Base-by-base conservation (phyloP, 2,888 invertebrate species). In the Calliopum simillimum region DNA sequence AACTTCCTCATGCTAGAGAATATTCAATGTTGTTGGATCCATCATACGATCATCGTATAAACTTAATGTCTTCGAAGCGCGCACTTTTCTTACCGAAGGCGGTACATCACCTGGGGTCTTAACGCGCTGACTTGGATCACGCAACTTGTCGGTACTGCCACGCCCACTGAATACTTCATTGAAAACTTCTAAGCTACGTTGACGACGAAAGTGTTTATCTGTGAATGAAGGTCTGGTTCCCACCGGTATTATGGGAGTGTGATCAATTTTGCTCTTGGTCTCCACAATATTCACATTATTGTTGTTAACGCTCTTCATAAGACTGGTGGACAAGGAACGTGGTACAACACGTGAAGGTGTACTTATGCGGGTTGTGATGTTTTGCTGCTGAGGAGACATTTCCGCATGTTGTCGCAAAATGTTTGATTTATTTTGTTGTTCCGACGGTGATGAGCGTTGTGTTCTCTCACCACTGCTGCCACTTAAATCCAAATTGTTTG, bases 21-120 rank as follows among this genome's bases (percentile, higher is more conserved):
- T 84, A 65, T 86, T 86, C 13, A 86, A 74, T 46, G 81, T 79
- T 1, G 86, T 83, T 55, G 86, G 84, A 72, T 86, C 86, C 95
- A 96, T 96, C 90, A 96, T 94, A 55, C 96, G 89, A 82, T 96
- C 96, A 79, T 96, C 95, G 79, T 95, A 96, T 21, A 96, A 87
- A 58, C 96, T 96, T 78, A 96, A 90, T 74, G 96, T 89, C 75
- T 92, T 91, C 55, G 91, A 90, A 1, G 91, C 92, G 73, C 91
- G 88, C 1, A 93, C 91, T 76, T 91, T 89, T 14, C 94, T 84
- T 1, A 94, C 92, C 0, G 94, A 93, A 0, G 93, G 92, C 0
- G 94, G 94, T 33, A 94, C 88, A 82, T 94, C 94, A 0, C 94
- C 94, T 0, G 94, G 94, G 0, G 94, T 94, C 80, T 94, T 94